phyloP scores from a whole-genome alignment of 2,888 invertebrate species.

The Baccha elongata region DNA sequence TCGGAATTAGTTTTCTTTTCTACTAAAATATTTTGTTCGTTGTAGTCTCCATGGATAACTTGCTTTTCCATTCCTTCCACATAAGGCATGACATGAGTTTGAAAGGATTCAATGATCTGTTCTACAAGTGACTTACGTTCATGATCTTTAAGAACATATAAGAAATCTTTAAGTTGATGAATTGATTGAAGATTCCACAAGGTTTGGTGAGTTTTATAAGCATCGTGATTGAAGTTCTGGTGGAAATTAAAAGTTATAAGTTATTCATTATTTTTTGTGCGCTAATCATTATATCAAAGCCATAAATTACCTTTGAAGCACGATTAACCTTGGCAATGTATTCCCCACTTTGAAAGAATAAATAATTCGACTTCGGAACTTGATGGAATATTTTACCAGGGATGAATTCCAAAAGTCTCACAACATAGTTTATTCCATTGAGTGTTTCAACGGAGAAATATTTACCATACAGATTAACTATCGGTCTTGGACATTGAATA shows the following conservation, averaged over 20 bases:
- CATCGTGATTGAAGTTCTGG: conserved; percentile 89
- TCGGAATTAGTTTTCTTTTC: conserved; percentile 78
- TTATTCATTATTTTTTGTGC: too few species aligned
- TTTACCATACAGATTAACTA: conserved; percentile 87
- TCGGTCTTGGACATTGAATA: conserved; percentile 87
- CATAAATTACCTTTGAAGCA: conserved; percentile 85
- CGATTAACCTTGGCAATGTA: conserved; percentile 88
- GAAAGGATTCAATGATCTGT: conserved; percentile 86
- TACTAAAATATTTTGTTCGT: conserved; percentile 93
- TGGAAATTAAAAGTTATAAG: too few species aligned
- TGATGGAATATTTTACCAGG: conserved; percentile 88
- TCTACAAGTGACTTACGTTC: conserved; percentile 85
- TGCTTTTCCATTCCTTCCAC: conserved; percentile 86
- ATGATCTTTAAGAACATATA: conserved; percentile 87
- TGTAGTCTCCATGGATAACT: conserved; percentile 94
- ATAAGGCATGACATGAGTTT: conserved; percentile 85
- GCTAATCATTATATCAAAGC: too few species aligned
- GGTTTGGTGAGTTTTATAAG: conserved; percentile 86
- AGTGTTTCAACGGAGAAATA: conserved; percentile 85
- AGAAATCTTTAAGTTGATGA: conserved; percentile 87
- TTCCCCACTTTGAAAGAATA: conserved; percentile 89
- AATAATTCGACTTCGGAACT: conserved; percentile 84
- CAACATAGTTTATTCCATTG: conserved; percentile 84
- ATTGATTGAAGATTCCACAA: conserved; percentile 90
- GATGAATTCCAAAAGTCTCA: conserved; percentile 89